A percentile compares a stretch with the other conserved stretches of the same genome.
Conservation (phyloP, 2,113 vertebrate genomes). For the Malaclemys terrapin region DNA sequence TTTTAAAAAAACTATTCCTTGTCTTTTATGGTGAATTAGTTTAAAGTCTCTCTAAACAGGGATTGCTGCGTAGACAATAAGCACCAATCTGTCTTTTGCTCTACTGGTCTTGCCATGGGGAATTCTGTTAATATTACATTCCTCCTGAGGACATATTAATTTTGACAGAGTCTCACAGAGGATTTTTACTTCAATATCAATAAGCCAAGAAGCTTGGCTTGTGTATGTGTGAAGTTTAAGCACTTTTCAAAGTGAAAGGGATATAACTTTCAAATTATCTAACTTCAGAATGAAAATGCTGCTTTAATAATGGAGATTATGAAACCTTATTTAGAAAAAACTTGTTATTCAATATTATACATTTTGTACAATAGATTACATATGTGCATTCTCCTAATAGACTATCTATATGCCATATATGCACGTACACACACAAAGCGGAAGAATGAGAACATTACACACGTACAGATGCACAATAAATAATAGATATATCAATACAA, state of each 20-base stretch:
- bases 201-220: neutral
- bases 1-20: neutral
- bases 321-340: conserved; percentile 20
- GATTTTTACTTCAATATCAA: neutral
- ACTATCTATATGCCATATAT: neutral
- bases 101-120: neutral
- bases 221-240: neutral
- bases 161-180: neutral
- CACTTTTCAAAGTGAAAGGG: neutral
- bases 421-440: neutral
- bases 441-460: neutral
- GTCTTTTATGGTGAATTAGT: neutral
- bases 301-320: neutral
- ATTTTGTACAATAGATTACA: conserved; percentile 17
- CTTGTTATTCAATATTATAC: neutral
- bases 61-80: neutral
- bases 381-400: neutral
- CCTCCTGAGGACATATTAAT: neutral
- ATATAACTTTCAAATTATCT: neutral
- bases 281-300: neutral
- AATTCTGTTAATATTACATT: neutral
- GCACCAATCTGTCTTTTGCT: neutral
- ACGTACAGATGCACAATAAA: conserved; percentile 8
- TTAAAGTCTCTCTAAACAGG: neutral
- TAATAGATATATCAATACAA: neutral